Percentiles rank a stretch among this genome's conserved stretches.
Evolutionary conservation across 2,113 vertebrate species (phyloP).

Genomic region (Anas platyrhynchos): DNA sequence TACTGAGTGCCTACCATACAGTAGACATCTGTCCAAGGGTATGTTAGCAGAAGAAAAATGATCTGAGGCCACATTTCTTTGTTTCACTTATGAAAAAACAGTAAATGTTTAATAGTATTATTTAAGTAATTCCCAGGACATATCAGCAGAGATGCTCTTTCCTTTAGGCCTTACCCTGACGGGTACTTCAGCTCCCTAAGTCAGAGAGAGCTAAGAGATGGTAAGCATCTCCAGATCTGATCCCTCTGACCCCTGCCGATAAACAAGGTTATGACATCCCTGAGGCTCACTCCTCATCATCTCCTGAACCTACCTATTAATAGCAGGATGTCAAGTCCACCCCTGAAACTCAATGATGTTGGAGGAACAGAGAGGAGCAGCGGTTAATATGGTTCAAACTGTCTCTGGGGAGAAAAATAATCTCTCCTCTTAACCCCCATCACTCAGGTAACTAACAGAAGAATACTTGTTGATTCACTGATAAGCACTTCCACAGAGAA

Average conservation of each 20-base stretch:
- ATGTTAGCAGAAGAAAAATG: neutral
- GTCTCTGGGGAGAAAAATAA: neutral
- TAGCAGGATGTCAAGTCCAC: neutral
- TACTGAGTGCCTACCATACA: neutral
- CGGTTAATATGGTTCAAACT: neutral
- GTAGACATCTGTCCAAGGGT: neutral
- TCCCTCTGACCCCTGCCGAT: neutral
- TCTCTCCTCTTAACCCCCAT: neutral
- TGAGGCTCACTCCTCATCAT: neutral
- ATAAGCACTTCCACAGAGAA: neutral
- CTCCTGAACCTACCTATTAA: neutral
- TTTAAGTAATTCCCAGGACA: conserved; percentile 17
- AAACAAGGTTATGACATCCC: neutral
- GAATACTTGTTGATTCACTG: neutral
- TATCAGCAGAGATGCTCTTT: neutral
- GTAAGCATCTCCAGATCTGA: neutral
- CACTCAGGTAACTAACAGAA: neutral
- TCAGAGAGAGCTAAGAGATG: neutral
- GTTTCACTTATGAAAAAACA: neutral
- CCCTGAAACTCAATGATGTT: neutral
- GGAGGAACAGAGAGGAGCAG: neutral
- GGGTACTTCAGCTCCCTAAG: neutral
- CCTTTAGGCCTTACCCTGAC: neutral
- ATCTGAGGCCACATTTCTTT: neutral
- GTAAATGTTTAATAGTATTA: neutral